phyloP scores from a whole-genome alignment of 92 coral and sea anemone species.

The Plumapathes pennacea region DNA sequence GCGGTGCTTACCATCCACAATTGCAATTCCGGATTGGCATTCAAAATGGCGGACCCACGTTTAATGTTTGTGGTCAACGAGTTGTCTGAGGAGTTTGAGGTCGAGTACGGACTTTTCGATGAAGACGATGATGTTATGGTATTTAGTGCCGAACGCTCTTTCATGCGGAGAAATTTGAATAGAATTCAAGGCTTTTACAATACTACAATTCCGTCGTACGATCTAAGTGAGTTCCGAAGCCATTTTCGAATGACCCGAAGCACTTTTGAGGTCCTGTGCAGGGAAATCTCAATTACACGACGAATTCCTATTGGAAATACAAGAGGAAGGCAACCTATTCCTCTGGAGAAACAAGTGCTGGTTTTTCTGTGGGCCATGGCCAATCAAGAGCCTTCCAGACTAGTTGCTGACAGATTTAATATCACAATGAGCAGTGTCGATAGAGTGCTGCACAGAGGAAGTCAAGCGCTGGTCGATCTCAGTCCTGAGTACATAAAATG shows the following conservation, averaged over 20 bases:
- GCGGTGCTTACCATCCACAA: constrained; percentile 5
- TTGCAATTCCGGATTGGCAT: constrained; percentile 2
- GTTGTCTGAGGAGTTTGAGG: constrained; percentile 20
- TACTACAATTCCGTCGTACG: constrained; percentile 17
- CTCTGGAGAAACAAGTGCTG: constrained; percentile 35
- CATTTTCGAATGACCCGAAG: constrained; percentile 43
- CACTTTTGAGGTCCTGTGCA: constrained; percentile 25
- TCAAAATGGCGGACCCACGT: constrained; percentile 9
- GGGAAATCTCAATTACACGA: constrained; percentile 34
- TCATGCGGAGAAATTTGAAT: constrained; percentile 38
- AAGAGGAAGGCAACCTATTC: constrained; percentile 31
- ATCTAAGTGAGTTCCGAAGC: constrained; percentile 25
- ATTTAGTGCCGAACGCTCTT: constrained; percentile 21
- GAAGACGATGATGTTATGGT: constrained; percentile 17
- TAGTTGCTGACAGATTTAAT: constrained; percentile 45
- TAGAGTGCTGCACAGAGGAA: constrained; percentile 28
- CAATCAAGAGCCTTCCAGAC: constrained; percentile 31
- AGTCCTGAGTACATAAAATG: constrained; percentile 22
- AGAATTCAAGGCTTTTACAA: constrained; percentile 24
- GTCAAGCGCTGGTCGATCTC: constrained; percentile 36
- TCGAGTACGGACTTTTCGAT: constrained; percentile 15
- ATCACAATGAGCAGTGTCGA: constrained; percentile 49
- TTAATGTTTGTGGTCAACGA: background rate
- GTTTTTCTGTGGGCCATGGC: constrained; percentile 45
- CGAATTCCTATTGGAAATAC: constrained; percentile 16